A percentile compares a stretch with the other conserved stretches of the same genome.
Conservation (phyloP, 2,888 invertebrate species). For the Drosophila antonietae region DNA sequence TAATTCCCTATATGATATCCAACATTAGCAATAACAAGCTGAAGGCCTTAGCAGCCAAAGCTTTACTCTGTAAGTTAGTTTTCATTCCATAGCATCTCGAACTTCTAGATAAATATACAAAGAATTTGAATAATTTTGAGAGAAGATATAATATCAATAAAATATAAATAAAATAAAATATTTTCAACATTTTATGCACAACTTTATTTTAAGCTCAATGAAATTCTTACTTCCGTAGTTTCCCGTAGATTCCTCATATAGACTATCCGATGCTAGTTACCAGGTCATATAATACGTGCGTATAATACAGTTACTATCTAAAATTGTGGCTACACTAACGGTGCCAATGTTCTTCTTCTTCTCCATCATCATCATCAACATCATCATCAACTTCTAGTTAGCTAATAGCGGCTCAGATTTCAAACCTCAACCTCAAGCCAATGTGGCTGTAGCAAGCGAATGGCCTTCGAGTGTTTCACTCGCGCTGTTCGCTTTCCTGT, state of each 20-base stretch:
- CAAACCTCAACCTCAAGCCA: conserved; percentile 54
- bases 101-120: too few species aligned
- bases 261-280: neutral
- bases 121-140: too few species aligned
- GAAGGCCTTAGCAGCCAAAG: too few species aligned
- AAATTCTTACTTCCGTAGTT: neutral
- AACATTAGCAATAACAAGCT: too few species aligned
- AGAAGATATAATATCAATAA: too few species aligned
- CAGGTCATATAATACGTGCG: neutral
- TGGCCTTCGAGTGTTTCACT: conserved; percentile 49
- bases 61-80: too few species aligned
- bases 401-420: conserved; percentile 48
- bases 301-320: conserved; percentile 21
- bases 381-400: conserved; percentile 10
- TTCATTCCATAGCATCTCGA: too few species aligned
- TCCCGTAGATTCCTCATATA: neutral
- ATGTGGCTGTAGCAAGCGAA: conserved; percentile 27
- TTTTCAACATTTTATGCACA: too few species aligned
- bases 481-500: conserved; percentile 46
- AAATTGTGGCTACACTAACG: conserved; percentile 31
- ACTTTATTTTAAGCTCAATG: neutral
- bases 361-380: neutral
- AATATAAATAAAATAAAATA: too few species aligned
- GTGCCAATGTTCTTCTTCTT: conserved; percentile 39
- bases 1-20: too few species aligned